Base-by-base conservation (phyloP, 2,797 vertebrate species). In the Tiaroga cobitis region DNA sequence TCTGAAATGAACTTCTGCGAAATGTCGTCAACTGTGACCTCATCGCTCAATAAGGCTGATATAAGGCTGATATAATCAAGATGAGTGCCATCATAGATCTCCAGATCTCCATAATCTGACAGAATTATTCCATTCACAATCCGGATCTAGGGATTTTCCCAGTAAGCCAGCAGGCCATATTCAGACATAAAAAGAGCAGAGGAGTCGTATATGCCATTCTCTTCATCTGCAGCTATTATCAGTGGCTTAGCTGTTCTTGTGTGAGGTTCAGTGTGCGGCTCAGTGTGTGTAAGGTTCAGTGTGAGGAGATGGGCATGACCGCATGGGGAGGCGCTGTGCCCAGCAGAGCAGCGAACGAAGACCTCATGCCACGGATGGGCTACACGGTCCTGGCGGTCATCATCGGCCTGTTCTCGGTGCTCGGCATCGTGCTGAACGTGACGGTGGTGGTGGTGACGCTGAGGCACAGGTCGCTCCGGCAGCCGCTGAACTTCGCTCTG, bases 401-500 rank as follows among this genome's bases (percentile, higher is more conserved):
- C 87, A 92, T 95, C 88, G 93, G 94, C 7, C 82, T 91, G 7
- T 89, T 94, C 32, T 94, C 94, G 0, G 88, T 86, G 3, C 46
- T 46, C 0, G 94, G 94, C 32, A 87, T 95, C 79, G 19, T 94
- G 73, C 87, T 95, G 74, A 97, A 98, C 61, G 83, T 95, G 43
- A 86, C 94, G 8, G 96, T 97, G 77, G 95, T 97, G 15, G 88
- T 95, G 83, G 96, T 97, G 88, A 97, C 95, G 5, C 43, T 93
- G 13, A 95, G 88, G 26, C 95, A 97, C 92, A 93, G 93, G 32
- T 93, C 96, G 81, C 88, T 97, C 61, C 93, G 95, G 81, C 96
- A 96, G 83, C 97, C 97, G 0, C 91, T 97, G 70, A 98, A 95
- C 90, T 97, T 95, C 1, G 94, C 96, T 39, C 92, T 97, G 87